Base-by-base conservation (phyloP, 1,140 invertebrate species). In the Trachymyrmex septentrionalis region DNA sequence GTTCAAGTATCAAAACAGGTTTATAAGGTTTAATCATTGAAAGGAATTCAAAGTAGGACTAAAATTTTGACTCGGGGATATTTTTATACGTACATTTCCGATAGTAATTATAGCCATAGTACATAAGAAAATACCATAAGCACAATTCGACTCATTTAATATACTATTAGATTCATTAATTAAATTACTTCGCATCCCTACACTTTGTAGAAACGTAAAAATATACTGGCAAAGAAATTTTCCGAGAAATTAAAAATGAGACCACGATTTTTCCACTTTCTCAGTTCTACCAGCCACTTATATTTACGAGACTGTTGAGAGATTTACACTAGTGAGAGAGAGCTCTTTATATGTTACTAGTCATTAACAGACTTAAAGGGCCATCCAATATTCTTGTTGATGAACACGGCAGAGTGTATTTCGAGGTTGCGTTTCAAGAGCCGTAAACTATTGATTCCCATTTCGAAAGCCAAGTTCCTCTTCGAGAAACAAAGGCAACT, bases 401-500 rank as follows among this genome's bases (percentile, higher is more conserved):
- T 71, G 78, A 81, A 81, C 53, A 71, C 21, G 50, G 6, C 34
- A 69, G 55, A 76, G 21, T 69, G 66, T 69, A 48, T 81, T 81
- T 30, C 64, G 78, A 71, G 50, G 1, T 64, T 59, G 77, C 50
- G 19, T 44, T 53, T 81, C 66, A 21, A 71, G 66, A 57, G 50
- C 9, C n/a, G 48, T 57, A 81, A 81, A 71, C 66, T 71, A 81
- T 81, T 38, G 78, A 81, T 81, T 71, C 21, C 19, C 24, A 38
- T 64, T 59, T 69, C 21, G 34, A 71, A 57, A 81, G 66, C 21
- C 14, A 69, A 24, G 14, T 55, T 59, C 16, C 30, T 66, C 67
- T 57, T 44, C n/a, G 16, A 57, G 16, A 0, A 7, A 69, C 50
- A 81, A 71, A 81, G 27, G 24, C 5, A 71, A 34, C 50, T 71